Base-by-base conservation (phyloP, 2,113 vertebrate species). In the Muscicapa adusta region DNA sequence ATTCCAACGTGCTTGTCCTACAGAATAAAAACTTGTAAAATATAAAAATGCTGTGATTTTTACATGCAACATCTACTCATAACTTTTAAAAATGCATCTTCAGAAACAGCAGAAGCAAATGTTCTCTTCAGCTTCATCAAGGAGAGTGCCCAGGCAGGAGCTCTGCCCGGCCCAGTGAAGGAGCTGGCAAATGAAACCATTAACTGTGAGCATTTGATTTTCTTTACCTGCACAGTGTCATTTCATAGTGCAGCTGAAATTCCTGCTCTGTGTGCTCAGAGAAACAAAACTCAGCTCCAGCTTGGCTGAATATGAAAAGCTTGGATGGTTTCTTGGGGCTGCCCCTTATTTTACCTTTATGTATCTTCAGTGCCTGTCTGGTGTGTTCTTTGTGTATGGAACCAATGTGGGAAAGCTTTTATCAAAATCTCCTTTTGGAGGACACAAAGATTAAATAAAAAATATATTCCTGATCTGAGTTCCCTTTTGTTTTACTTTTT, bases 51-150 rank as follows among this genome's bases (percentile, higher is more conserved):
- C 54, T 85, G 25, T 61, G 40, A 56, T 87, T 94, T 80, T 83
- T 56, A n/a, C 18, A 26, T 45, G 29, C 14, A 54, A 23, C 8
- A 13, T 63, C 53, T 23, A 79, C 31, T 88, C 89, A 80, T 38
- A 38, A n/a, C 36, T 91, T 88, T 93, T 68, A 5, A 85, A 86
- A 85, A 83, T 84, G 33, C 38, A 18, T 81, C 63, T 89, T 71
- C 95, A 99, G 99, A 99, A 95, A 99, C 98, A 65, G 98, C 98
- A 93, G 99, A 99, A 97, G 99, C 98, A 95, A 98, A 98, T 34
- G 94, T 97, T 94, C 98, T 99, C 85, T 97, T 98, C 96, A 98
- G 95, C 95, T 99, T 98, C 85, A 97, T 98, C 73, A 99, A 98
- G 94, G 98, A 99, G 76, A 97, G 93, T 68, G 97, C 97, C 43